Evolutionary conservation across 2,113 vertebrate genomes (phyloP).

Genomic region (Vulpes lagopus): DNA sequence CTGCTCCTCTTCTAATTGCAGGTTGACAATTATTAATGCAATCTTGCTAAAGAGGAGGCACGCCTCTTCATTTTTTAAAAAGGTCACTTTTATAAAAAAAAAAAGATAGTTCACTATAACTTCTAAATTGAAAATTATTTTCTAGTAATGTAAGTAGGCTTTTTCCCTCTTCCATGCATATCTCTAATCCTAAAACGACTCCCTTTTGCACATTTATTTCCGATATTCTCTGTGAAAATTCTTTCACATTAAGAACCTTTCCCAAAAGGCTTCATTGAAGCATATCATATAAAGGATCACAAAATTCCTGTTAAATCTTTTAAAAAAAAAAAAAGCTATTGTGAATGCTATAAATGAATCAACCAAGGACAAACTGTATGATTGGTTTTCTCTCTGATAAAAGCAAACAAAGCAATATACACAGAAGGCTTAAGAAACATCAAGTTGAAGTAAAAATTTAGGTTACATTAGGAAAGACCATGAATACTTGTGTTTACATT

Average conservation of each 20-base stretch:
- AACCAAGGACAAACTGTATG: background rate
- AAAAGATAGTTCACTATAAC: constrained; percentile 67
- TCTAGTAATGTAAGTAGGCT: background rate
- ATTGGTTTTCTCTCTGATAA: background rate
- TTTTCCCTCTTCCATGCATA: background rate
- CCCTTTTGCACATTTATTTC: background rate
- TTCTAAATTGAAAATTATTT: constrained; percentile 62
- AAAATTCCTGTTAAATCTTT: background rate
- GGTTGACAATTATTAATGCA: constrained; percentile 71
- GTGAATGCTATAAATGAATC: background rate
- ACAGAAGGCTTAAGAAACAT: background rate
- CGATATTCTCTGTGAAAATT: background rate
- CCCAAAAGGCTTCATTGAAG: background rate
- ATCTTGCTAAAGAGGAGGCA: constrained; percentile 63
- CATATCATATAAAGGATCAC: background rate
- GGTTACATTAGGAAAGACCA: background rate
- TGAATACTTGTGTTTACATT: background rate
- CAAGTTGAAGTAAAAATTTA: background rate
- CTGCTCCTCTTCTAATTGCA: constrained; percentile 82
- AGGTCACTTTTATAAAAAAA: constrained; percentile 69
- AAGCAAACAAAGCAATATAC: background rate
- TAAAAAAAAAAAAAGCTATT: background rate
- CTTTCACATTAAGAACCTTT: background rate
- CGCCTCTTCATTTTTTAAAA: constrained; percentile 73
- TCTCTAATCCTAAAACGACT: background rate